Base-by-base conservation (phyloP, 2,888 invertebrate genomes). In the Agrochola macilenta region DNA sequence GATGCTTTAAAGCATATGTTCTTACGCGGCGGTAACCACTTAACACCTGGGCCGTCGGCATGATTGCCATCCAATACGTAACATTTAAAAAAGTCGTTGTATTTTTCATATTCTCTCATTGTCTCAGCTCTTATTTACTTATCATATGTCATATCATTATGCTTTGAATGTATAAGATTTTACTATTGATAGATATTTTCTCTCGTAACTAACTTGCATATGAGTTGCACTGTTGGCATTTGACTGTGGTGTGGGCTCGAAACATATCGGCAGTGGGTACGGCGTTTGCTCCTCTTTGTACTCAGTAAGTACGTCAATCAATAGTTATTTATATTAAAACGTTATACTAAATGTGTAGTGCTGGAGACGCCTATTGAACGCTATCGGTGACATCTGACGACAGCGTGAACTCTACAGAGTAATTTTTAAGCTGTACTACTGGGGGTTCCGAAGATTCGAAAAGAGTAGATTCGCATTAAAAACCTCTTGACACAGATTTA, bases 271-370 rank as follows among this genome's bases (percentile, higher is more conserved):
- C n/a, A 20, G 26, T 46, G 49, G 57, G 12, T 20, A 20, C 49
- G 60, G 23, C 57, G n/a, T n/a, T n/a, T 26, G 68, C 26, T 46
- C 30, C n/a, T 75, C 30, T 58, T 14, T 64, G 26, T n/a, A 64
- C 61, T 70, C 46, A 39, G 82, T 83, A 76, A 83, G 83, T 60
- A 57, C 30, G 8, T 39, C 17, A 81, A 26, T 61, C 26, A 46
- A 9, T 58, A 46, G 9, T 43, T 57, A 74, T 30, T 54, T 30
- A 30, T 74, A 12, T 30, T 57, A n/a, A 43, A 26, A 54, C 8
- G 2, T 54, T 11, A 49, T 9, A 20, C 20, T 20, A 35, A n/a
- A 30, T 74, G 2, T 74, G 17, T 43, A 54, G 11, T 17, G n/a
- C 14, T 71, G 35, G 20, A 70, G 20, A 70, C 5, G 8, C 20